Evolutionary conservation across 2,797 vertebrate genomes (phyloP).

Genomic region (Oceanodroma leucorhoa): DNA sequence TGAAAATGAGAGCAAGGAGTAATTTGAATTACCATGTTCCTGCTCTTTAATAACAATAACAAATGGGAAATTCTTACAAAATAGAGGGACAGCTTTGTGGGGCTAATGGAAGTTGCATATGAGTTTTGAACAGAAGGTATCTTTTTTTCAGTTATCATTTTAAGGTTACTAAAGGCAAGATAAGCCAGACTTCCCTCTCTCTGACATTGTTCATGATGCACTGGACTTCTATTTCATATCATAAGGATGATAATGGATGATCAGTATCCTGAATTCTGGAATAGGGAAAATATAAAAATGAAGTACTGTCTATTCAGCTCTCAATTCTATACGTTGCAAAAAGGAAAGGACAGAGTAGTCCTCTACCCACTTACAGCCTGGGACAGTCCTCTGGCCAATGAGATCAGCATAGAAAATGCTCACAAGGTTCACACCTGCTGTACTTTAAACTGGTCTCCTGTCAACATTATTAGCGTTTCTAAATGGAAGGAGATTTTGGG

Average conservation of each 20-base stretch:
- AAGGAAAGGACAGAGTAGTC: background rate
- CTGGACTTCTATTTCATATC: background rate
- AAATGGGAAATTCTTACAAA: constrained; percentile 5
- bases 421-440: fast-evolving
- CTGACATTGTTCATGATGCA: background rate
- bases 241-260: background rate
- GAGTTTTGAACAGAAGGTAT: background rate
- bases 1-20: constrained; percentile 14
- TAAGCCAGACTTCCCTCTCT: background rate
- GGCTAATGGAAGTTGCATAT: background rate
- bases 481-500: background rate
- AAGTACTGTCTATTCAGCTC: background rate
- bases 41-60: background rate
- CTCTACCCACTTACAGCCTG: background rate
- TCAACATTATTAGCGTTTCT: background rate
- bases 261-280: background rate
- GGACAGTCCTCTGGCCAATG: background rate
- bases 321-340: background rate
- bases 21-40: constrained; percentile 9
- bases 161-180: background rate
- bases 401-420: background rate
- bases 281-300: background rate
- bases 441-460: background rate
- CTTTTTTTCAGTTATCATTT: background rate
- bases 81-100: background rate